Percentiles rank a stretch among this genome's conserved stretches.
These are phyloP conservation scores for Ceratotherium simum DNA, from an alignment of 2,113 vertebrate species.

Conservation along the genomic window DNA sequence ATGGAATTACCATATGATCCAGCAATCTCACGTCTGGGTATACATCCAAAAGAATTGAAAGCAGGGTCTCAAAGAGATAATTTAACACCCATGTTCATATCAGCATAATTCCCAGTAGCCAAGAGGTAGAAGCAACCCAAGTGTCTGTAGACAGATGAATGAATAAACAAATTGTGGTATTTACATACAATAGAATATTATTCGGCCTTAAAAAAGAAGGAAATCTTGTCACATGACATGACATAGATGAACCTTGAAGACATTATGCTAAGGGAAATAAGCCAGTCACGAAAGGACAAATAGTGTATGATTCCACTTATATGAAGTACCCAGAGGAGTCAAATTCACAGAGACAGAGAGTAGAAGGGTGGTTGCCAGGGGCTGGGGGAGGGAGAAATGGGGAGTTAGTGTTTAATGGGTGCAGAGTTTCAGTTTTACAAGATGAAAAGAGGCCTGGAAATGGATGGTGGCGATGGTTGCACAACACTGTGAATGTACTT, in stretches of 20 bases:
- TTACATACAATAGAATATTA: not conserved
- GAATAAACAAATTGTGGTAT: too few relatives aligned
- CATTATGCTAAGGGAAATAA: not conserved
- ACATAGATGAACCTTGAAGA: not conserved
- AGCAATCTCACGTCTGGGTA: not conserved
- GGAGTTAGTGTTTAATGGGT: not conserved
- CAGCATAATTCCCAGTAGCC: not conserved
- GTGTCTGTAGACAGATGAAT: not conserved
- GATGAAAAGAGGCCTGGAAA: not conserved
- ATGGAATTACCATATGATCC: not conserved
- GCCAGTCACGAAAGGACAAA: not conserved
- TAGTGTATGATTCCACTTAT: not conserved
- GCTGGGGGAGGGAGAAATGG: not conserved
- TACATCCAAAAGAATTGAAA: constrained; percentile 9
- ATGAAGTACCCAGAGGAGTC: not conserved
- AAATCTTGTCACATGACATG: not conserved
- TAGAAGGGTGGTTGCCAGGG: not conserved
- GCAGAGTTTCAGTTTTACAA: constrained; percentile 22
- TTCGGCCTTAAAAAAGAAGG: not conserved
- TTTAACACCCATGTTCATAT: not conserved
- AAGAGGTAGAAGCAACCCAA: not conserved
- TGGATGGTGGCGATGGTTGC: not conserved
- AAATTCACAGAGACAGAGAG: not conserved
- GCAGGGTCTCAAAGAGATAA: not conserved
- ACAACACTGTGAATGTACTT: not conserved